These are phyloP conservation scores for Antennarius maculatus DNA, from an alignment of 2,797 vertebrate genomes.

Conservation along the genomic window DNA sequence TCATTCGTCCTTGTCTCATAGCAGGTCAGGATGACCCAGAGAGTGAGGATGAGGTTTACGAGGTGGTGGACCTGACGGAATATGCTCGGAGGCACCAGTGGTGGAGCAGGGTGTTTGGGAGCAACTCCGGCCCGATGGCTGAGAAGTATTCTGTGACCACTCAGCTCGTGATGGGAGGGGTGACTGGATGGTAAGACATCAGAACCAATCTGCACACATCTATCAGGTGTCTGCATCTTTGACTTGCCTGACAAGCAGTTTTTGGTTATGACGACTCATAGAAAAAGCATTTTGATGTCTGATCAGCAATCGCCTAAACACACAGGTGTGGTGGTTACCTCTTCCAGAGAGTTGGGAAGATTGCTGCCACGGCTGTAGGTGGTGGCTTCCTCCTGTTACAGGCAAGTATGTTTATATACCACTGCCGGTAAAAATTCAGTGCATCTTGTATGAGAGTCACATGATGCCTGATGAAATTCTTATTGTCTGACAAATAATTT, in stretches of 20 bases:
- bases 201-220: not conserved
- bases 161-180: constrained; percentile 95
- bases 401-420: constrained; percentile 71
- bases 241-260: not conserved
- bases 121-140: constrained; percentile 93
- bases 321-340: constrained; percentile 97
- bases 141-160: constrained; percentile 98
- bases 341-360: constrained; percentile 98
- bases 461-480: not conserved
- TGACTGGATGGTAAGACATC: constrained; percentile 90
- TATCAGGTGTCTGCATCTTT: not conserved
- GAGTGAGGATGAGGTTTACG: constrained; percentile 95
- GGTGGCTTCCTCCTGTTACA: constrained; percentile 98
- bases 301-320: not conserved
- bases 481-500: no score
- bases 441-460: not conserved
- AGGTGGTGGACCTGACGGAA: constrained; percentile 95
- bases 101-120: constrained; percentile 96
- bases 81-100: constrained; percentile 95
- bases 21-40: constrained; percentile 79
- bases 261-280: no score
- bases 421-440: not conserved
- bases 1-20: not conserved
- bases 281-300: not conserved
- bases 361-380: constrained; percentile 96